Base-by-base conservation (phyloP, 2,797 vertebrate species). In the Acanthurus lineatus region DNA sequence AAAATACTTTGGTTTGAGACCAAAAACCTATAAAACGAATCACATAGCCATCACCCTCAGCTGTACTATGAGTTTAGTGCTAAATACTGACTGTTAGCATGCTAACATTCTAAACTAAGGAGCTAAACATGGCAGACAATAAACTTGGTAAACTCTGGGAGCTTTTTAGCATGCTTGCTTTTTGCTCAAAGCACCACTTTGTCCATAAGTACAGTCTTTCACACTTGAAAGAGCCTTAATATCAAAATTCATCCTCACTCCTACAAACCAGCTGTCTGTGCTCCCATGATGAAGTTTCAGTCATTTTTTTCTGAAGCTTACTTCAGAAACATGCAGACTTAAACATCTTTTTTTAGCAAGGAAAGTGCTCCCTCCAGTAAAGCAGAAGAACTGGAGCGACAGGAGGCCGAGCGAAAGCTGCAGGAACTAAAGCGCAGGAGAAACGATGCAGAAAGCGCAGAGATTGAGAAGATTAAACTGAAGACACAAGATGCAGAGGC, bases 401-500 rank as follows among this genome's bases (percentile, higher is more conserved):
- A 78, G 4, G 97, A 99, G 88, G 96, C 96, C 0, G 97, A 96
- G 76, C 94, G 89, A 15, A 95, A 97, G 78, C 73, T 98, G 80
- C 96, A 96, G 76, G 97, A 98, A 67, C 93, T 98, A 77, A 96
- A 96, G 65, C 94, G 95, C 0, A 92, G 96, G 19, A 94, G 96
- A 0, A 95, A 97, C 0, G 92, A 97, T 62, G 95, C 94, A 0
- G 97, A 98, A 67, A 96, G 93, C 0, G 96, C 97, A 59, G 97
- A 97, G 78, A 85, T 97, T 0, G 96, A 98, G 90, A 99, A 97
- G 93, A 94, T 98, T 86, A 98, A 96, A 78, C 96, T 96, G 91
- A 99, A 99, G 91, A 97, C 98, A 88, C 97, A 98, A 87, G 95
- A 94, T 25, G 96, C 97, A 0, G 96, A 96, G 1, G 94, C 89